phyloP scores from a whole-genome alignment of 2,797 vertebrate genomes.

The Hypotaenidia okinawae region DNA sequence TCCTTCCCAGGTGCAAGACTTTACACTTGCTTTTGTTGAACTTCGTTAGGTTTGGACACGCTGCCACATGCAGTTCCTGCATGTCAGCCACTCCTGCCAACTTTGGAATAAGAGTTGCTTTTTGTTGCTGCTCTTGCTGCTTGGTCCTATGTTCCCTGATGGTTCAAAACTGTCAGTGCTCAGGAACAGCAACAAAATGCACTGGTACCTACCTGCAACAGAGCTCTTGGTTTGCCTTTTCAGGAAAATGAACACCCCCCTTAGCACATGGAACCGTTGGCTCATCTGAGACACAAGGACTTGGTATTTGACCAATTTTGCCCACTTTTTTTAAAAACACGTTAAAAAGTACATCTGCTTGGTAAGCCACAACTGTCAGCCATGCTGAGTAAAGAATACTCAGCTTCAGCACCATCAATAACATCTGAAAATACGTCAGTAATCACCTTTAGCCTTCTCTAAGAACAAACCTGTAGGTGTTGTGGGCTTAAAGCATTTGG shows the following conservation, averaged over 20 bases:
- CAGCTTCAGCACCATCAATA: neutral
- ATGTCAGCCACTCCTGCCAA: too few relatives aligned
- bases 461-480: neutral
- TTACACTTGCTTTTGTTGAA: too few relatives aligned
- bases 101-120: neutral
- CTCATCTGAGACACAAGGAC: fast-evolving
- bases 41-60: too few relatives aligned
- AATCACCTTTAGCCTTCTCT: neutral
- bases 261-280: neutral
- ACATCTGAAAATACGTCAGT: neutral
- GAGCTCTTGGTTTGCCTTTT: neutral
- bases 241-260: neutral
- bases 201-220: neutral
- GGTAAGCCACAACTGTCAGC: neutral
- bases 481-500: neutral
- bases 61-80: too few relatives aligned
- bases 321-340: neutral
- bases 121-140: neutral
- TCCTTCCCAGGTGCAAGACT: too few relatives aligned
- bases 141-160: neutral
- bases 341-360: neutral
- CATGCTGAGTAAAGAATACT: neutral
- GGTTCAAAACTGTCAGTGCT: neutral
- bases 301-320: neutral
- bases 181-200: neutral